Percentiles rank a stretch among this genome's conserved stretches.
These are phyloP conservation scores for Eclectus roratus DNA, from an alignment of 2,113 vertebrate species.

Conservation along the genomic window DNA sequence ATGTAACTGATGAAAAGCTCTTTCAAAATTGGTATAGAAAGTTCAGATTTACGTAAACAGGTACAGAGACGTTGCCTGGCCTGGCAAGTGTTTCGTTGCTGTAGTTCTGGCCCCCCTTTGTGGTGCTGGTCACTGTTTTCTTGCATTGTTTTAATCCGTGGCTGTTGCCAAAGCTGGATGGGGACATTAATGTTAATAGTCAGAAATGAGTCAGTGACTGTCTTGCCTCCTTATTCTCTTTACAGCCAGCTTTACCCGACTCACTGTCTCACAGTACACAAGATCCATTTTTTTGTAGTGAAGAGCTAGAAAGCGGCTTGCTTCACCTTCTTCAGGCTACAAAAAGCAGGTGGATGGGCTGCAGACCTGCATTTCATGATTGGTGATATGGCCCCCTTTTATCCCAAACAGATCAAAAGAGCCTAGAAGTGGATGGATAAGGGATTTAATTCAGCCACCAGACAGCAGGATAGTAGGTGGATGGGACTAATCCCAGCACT, in stretches of 20 bases:
- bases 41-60: neutral
- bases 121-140: neutral
- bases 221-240: neutral
- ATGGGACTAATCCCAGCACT: neutral
- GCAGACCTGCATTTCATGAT: neutral
- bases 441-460: neutral
- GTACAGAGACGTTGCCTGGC: neutral
- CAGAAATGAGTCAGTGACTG: neutral
- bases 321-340: neutral
- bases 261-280: neutral
- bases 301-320: neutral
- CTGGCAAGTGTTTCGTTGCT: neutral
- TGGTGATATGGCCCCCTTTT: neutral
- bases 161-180: neutral
- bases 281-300: neutral
- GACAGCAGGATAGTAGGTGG: neutral
- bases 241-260: neutral
- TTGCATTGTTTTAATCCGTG: neutral
- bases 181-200: neutral
- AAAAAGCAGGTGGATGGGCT: neutral
- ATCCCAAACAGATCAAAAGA: neutral
- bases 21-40: neutral
- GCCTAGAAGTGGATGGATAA: neutral
- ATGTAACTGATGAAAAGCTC: neutral
- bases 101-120: neutral